These are phyloP conservation scores for Conomelus anceps DNA, from an alignment of 2,888 invertebrate genomes.

Conservation along the genomic window DNA sequence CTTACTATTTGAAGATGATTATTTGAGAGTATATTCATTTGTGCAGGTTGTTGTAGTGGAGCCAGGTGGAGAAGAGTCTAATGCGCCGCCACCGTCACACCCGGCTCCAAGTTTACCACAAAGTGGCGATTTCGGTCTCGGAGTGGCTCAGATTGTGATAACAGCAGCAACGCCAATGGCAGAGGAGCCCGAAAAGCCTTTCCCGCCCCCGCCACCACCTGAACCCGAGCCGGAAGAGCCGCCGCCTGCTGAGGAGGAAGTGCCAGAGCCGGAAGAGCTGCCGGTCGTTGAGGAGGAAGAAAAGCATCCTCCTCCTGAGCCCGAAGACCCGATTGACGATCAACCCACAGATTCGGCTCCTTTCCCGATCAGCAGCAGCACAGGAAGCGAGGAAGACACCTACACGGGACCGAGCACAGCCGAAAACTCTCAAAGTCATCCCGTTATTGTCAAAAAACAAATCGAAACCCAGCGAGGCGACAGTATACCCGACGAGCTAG, in stretches of 20 bases:
- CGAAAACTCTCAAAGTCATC: conserved; percentile 53
- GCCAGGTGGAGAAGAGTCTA: conserved; percentile 23
- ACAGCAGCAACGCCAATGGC: conserved; percentile 90
- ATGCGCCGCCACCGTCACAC: conserved; percentile 19
- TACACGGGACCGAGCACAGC: conserved; percentile 54
- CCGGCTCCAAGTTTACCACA: conserved; percentile 49
- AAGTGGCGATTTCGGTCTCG: conserved; percentile 49
- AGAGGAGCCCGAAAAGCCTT: conserved; percentile 75
- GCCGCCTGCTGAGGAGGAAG: conserved; percentile 31
- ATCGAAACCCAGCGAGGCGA: conserved; percentile 16
- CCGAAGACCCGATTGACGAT: conserved; percentile 44
- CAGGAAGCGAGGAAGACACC: conserved; percentile 45
- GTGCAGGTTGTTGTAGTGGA: conserved; percentile 23
- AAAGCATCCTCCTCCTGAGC: conserved; percentile 15
- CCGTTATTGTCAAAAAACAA: conserved; percentile 12
- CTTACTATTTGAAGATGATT: background rate
- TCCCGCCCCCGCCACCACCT: conserved; percentile 51
- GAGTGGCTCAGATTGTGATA: conserved; percentile 84
- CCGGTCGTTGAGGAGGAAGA: conserved; percentile 30
- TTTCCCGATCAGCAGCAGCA: conserved; percentile 56
- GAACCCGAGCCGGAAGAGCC: conserved; percentile 27
- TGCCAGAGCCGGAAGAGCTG: conserved; percentile 30
- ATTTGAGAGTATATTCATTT: too few relatives aligned
- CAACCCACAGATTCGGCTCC: conserved; percentile 52
- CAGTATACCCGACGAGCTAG: conserved; percentile 72